Evolutionary conservation across 2,797 vertebrate species (phyloP).

Genomic region (Poeciliopsis presidionis): DNA sequence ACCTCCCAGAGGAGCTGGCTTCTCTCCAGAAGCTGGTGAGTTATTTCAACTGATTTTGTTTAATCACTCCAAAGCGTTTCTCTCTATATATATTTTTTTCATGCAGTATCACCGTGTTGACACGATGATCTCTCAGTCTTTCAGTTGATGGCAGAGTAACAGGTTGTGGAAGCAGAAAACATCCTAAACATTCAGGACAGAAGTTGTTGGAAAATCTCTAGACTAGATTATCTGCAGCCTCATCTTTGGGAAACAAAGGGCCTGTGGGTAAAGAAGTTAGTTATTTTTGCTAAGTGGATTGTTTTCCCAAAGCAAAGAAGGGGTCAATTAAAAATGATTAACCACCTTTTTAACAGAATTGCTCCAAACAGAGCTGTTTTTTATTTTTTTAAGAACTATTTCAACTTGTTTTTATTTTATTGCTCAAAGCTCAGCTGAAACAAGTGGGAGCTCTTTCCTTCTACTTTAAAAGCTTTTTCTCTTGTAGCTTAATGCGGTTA

Average conservation of each 20-base stretch:
- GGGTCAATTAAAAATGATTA: no score
- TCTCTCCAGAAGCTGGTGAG: conserved; percentile 97
- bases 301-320: neutral
- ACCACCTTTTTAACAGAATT: neutral
- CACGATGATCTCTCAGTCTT: neutral
- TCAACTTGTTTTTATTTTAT: neutral
- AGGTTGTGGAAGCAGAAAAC: no score
- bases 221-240: neutral
- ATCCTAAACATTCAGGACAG: neutral
- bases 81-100: neutral
- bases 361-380: neutral
- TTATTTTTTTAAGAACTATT: neutral
- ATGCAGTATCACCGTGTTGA: neutral
- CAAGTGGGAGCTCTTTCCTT: neutral
- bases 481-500: neutral
- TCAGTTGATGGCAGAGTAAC: neutral
- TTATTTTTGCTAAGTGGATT: neutral
- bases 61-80: neutral
- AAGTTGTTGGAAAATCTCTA: neutral
- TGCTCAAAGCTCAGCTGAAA: neutral
- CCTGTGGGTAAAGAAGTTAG: neutral
- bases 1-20: conserved; percentile 95
- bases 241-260: neutral
- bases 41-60: neutral
- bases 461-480: neutral